Evolutionary conservation across 2,888 invertebrate genomes (phyloP).

Genomic region (Drosophila acutilabella): DNA sequence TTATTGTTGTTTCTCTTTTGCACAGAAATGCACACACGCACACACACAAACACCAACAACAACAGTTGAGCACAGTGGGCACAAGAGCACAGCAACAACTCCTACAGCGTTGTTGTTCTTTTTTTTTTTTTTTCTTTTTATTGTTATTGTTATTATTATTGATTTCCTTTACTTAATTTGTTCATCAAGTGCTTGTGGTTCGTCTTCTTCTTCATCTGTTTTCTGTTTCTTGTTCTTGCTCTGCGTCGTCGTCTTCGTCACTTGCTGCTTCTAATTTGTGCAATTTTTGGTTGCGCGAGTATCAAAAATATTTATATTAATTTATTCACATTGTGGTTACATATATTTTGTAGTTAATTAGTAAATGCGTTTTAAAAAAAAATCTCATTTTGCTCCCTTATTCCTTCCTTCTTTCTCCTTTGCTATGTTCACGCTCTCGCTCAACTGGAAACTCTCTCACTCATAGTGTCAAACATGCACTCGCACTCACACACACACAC

Average conservation of each 20-base stretch:
- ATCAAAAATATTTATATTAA: constrained; percentile 24
- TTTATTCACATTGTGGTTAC: constrained; percentile 46
- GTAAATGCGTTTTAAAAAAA: constrained; percentile 69
- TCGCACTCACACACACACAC: constrained; percentile 8
- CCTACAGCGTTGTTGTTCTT: constrained; percentile 21
- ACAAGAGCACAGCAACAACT: constrained; percentile 21
- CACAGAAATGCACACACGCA: constrained; percentile 25
- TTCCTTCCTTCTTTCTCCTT: constrained; percentile 9
- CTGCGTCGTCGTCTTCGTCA: constrained; percentile 4
- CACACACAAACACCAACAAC: constrained; percentile 17
- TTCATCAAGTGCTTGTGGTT: constrained; percentile 39
- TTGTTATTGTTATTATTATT: constrained; percentile 71
- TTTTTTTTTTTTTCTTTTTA: constrained; percentile 25
- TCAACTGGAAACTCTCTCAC: constrained; percentile 17
- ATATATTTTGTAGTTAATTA: constrained; percentile 54
- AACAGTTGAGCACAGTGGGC: constrained; percentile 27
- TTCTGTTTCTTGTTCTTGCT: constrained; percentile 13
- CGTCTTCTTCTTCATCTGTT: constrained; percentile 15
- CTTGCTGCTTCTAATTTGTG: constrained; percentile 26
- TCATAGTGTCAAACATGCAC: constrained; percentile 12
- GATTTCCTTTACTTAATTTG: constrained; percentile 54
- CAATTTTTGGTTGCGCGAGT: constrained; percentile 21
- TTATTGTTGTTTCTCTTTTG: constrained; percentile 13
- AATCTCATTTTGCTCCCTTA: constrained; percentile 2
- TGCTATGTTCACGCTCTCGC: constrained; percentile 17